phyloP scores from a whole-genome alignment of 2,797 vertebrate species.

The Poeciliopsis presidionis region DNA sequence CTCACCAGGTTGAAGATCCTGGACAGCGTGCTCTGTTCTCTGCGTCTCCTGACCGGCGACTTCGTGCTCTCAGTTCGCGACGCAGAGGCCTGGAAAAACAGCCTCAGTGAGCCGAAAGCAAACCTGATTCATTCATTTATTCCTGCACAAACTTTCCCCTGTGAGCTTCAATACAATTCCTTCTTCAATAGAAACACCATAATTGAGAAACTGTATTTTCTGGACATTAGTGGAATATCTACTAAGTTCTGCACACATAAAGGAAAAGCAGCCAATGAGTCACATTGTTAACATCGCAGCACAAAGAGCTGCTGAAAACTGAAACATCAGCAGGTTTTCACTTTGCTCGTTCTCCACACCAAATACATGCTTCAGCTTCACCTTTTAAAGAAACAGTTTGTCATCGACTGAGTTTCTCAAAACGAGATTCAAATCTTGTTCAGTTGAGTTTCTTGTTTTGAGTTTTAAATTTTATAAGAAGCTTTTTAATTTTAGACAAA shows the following conservation, averaged over 20 bases:
- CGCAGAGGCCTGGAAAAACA: constrained; percentile 74
- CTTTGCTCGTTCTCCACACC: not conserved
- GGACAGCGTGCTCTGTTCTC: constrained; percentile 84
- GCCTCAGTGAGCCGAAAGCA: constrained; percentile 47
- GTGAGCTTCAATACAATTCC: too few species aligned
- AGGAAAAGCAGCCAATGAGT: constrained; percentile 9
- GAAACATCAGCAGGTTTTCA: not conserved
- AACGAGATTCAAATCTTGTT: too few species aligned
- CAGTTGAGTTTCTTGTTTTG: too few species aligned
- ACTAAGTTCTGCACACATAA: too few species aligned
- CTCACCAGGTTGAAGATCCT: constrained; percentile 87
- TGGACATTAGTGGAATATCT: too few species aligned
- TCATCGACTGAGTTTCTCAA: not conserved
- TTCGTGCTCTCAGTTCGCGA: constrained; percentile 77
- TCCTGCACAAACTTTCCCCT: too few species aligned
- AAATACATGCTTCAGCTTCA: not conserved
- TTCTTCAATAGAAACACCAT: too few species aligned
- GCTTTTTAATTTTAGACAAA: too few species aligned
- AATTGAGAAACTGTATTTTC: too few species aligned
- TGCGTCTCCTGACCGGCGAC: constrained; percentile 80
- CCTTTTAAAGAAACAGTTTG: not conserved
- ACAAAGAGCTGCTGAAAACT: not conserved
- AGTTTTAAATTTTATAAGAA: too few species aligned
- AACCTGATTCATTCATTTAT: constrained; percentile 2
- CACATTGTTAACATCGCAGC: not conserved